These are phyloP conservation scores for Anableps anableps DNA, from an alignment of 2,797 vertebrate genomes.

Conservation along the genomic window DNA sequence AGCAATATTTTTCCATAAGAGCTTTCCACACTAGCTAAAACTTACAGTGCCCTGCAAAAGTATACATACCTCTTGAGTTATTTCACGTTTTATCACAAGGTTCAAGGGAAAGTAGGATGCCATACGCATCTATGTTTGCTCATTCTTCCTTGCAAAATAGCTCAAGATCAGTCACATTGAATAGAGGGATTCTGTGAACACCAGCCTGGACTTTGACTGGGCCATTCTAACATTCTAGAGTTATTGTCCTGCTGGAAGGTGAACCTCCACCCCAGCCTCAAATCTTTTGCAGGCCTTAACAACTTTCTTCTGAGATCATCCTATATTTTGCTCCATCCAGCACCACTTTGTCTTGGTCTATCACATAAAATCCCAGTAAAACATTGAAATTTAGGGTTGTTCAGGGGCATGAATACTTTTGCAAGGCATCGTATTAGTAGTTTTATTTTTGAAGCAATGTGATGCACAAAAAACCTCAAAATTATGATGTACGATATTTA, in stretches of 20 bases:
- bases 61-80: background rate
- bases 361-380: background rate
- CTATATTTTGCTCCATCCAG: background rate
- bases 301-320: background rate
- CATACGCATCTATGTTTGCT: background rate
- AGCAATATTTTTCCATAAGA: background rate
- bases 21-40: background rate
- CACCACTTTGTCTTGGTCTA: background rate
- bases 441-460: background rate
- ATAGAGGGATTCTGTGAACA: background rate
- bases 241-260: background rate
- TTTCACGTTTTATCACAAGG: background rate
- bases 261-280: too few relatives aligned
- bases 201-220: background rate
- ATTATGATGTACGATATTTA: constrained; percentile 8
- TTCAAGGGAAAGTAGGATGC: background rate
- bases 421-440: background rate
- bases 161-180: background rate
- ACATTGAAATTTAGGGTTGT: background rate
- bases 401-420: background rate
- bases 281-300: background rate
- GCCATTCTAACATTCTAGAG: background rate
- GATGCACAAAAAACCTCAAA: background rate
- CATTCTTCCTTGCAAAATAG: background rate
- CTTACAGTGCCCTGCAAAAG: background rate